Evolutionary conservation across 2,113 vertebrate species (phyloP).

Genomic region (Piliocolobus tephrosceles): DNA sequence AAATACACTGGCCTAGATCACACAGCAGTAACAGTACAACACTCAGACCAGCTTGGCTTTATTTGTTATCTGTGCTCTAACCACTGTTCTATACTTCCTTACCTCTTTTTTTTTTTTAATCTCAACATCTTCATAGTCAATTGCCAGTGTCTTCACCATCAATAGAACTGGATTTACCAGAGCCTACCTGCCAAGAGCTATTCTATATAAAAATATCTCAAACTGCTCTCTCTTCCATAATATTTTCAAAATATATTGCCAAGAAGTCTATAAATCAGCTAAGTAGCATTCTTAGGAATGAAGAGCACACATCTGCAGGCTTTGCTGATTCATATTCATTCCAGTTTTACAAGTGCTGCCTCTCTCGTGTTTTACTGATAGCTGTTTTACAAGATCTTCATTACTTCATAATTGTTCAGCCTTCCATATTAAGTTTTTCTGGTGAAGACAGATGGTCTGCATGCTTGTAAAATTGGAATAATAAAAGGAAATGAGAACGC

Average conservation of each 20-base stretch:
- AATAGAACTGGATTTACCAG: background rate
- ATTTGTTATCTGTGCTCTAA: background rate
- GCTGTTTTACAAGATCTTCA: conserved; percentile 54
- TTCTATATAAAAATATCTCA: background rate
- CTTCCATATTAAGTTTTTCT: conserved; percentile 19
- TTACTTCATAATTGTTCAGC: conserved; percentile 53
- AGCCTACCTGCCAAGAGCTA: background rate
- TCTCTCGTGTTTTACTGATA: background rate
- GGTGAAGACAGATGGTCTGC: conserved; percentile 52
- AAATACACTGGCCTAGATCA: background rate
- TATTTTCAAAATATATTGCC: conserved; percentile 10
- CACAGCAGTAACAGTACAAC: background rate
- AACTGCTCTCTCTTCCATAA: background rate
- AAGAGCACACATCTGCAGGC: background rate
- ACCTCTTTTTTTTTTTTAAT: background rate
- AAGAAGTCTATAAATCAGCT: background rate
- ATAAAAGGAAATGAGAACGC: conserved; percentile 47
- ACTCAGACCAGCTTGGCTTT: background rate
- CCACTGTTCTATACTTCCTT: background rate
- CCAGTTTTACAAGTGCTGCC: background rate
- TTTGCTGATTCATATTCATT: background rate
- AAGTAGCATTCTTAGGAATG: background rate
- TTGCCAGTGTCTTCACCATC: background rate
- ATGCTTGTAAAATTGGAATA: conserved; percentile 10
- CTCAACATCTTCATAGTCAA: background rate